phyloP scores from a whole-genome alignment of 2,113 vertebrate genomes.

The Okapia johnstoni region DNA sequence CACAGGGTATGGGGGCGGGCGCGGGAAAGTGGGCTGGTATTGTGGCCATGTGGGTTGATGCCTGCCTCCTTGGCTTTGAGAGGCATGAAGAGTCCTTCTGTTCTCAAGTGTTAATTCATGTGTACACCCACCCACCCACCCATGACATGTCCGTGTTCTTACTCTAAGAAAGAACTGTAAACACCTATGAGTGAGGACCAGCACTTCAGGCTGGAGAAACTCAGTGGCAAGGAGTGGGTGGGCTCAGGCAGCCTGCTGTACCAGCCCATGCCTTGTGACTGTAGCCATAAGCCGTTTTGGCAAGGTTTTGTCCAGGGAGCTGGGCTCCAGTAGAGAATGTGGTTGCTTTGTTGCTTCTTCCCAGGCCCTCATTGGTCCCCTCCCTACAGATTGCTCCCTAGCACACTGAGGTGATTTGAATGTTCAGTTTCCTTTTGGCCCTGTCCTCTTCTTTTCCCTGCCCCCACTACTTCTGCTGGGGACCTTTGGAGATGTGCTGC shows the following conservation, averaged over 20 bases:
- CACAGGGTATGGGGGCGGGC: constrained; percentile 42
- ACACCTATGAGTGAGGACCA: neutral
- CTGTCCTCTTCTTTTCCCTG: constrained; percentile 25
- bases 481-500: constrained; percentile 61
- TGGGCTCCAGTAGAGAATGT: neutral
- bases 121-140: neutral
- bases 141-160: neutral
- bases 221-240: neutral
- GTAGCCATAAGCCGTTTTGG: neutral
- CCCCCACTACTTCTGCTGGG: constrained; percentile 50
- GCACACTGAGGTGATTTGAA: constrained; percentile 57
- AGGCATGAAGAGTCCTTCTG: neutral
- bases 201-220: neutral
- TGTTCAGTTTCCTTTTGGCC: constrained; percentile 53
- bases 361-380: neutral
- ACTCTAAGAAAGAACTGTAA: neutral
- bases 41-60: neutral
- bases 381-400: neutral
- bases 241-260: neutral
- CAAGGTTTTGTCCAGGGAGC: neutral
- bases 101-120: neutral
- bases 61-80: constrained; percentile 28
- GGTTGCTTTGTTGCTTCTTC: neutral
- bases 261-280: neutral
- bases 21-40: neutral